These are phyloP conservation scores for Melieria crassipennis DNA, from an alignment of 2,888 invertebrate species.

Conservation along the genomic window DNA sequence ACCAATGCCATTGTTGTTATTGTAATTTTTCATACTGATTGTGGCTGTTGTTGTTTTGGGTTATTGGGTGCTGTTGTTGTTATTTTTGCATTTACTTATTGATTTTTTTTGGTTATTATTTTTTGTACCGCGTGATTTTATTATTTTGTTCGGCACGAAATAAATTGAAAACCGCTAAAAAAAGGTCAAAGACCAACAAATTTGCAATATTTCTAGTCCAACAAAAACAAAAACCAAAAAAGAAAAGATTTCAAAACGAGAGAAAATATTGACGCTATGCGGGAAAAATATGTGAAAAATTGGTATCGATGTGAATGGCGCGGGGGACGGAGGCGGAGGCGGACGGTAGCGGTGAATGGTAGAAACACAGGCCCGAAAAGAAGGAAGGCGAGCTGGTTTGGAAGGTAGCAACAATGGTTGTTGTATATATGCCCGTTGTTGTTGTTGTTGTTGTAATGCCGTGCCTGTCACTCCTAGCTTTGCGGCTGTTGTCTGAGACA, in stretches of 20 bases:
- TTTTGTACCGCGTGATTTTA: not conserved
- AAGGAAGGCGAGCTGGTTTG: too few relatives aligned
- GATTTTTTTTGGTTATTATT: not conserved
- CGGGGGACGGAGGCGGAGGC: too few relatives aligned
- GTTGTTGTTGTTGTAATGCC: not conserved
- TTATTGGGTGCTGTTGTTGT: not conserved
- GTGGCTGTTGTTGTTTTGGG: not conserved
- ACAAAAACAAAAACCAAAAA: slow-evolving; percentile 24
- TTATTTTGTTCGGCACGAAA: slow-evolving; percentile 18
- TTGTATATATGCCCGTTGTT: too few relatives aligned
- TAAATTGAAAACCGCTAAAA: slow-evolving; percentile 26
- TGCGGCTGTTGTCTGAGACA: not conserved
- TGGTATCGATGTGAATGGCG: too few relatives aligned
- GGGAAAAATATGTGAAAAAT: too few relatives aligned
- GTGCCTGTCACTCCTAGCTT: not conserved
- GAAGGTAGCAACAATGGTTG: too few relatives aligned
- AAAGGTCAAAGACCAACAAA: not conserved
- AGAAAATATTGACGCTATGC: too few relatives aligned
- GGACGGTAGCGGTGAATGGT: too few relatives aligned
- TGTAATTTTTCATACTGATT: not conserved
- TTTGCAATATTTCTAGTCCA: not conserved
- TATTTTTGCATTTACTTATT: not conserved
- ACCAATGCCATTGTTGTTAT: not conserved
- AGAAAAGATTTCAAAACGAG: slow-evolving; percentile 14
- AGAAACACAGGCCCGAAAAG: too few relatives aligned